These are phyloP conservation scores for Keiferia lycopersicella DNA, from an alignment of 2,888 invertebrate genomes.

Conservation along the genomic window DNA sequence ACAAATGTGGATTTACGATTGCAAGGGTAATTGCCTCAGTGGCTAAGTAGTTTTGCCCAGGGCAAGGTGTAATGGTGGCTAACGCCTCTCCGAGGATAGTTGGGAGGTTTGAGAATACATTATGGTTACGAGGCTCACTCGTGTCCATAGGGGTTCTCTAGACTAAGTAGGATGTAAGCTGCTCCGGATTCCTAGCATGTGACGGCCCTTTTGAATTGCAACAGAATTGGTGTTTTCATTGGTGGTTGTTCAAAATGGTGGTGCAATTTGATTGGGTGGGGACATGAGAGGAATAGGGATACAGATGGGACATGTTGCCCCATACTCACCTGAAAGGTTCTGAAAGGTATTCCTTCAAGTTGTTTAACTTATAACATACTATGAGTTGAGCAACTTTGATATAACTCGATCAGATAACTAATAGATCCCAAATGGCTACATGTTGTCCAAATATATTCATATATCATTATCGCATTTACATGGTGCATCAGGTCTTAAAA, in stretches of 20 bases:
- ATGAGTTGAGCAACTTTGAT: not conserved
- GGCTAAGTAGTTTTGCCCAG: slow-evolving; percentile 37
- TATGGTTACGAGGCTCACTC: slow-evolving; percentile 63
- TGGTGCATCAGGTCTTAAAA: no score
- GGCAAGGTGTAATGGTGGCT: slow-evolving; percentile 46
- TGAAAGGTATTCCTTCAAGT: slow-evolving; percentile 23
- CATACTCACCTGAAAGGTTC: slow-evolving; percentile 49
- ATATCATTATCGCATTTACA: no score
- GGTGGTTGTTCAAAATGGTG: slow-evolving; percentile 32
- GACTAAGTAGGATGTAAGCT: slow-evolving; percentile 70
- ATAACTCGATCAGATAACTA: no score
- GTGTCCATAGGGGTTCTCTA: slow-evolving; percentile 72
- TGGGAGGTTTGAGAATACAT: slow-evolving; percentile 63
- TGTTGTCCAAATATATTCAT: no score
- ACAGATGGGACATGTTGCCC: slow-evolving; percentile 58
- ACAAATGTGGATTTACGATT: no score
- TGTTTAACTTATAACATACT: not conserved
- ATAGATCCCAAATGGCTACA: no score
- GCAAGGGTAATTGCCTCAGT: no score
- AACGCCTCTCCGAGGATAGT: slow-evolving; percentile 63
- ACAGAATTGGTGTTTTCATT: slow-evolving; percentile 32
- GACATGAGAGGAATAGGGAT: slow-evolving; percentile 65
- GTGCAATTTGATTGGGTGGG: slow-evolving; percentile 63
- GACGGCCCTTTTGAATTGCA: slow-evolving; percentile 62
- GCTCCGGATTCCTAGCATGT: slow-evolving; percentile 62